A percentile compares a stretch with the other conserved stretches of the same genome.
Evolutionary conservation across 2,113 vertebrate genomes (phyloP).

Genomic region (Panthera leo): DNA sequence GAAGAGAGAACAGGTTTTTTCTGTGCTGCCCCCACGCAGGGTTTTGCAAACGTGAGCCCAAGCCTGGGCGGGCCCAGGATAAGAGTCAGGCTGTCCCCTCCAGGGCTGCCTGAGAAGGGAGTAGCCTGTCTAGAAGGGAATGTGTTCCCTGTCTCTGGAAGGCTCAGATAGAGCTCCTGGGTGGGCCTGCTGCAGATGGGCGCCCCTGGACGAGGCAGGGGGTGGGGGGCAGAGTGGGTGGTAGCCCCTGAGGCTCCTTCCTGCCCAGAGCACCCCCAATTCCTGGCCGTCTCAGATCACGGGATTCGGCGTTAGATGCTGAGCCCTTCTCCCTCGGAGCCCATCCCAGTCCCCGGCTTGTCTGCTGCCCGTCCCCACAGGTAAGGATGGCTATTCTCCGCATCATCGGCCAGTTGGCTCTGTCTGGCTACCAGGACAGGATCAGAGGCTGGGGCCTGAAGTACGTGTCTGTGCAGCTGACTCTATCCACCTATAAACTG

Average conservation of each 20-base stretch:
- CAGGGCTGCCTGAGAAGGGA: not conserved
- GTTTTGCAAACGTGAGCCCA: not conserved
- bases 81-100: no score
- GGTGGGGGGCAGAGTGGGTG: not conserved
- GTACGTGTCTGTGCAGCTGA: slow-evolving; percentile 73
- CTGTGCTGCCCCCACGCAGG: fast-evolving
- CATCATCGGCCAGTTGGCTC: slow-evolving; percentile 70
- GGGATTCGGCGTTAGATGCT: not conserved
- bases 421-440: slow-evolving; percentile 73
- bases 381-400: slow-evolving; percentile 73
- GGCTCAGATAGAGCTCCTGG: not conserved
- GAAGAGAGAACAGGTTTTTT: not conserved
- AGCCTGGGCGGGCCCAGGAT: not conserved
- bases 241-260: not conserved
- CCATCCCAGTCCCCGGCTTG: fast-evolving
- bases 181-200: fast-evolving
- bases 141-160: fast-evolving
- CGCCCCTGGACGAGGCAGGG: not conserved
- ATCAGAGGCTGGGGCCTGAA: slow-evolving; percentile 78
- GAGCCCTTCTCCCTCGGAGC: not conserved
- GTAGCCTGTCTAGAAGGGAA: fast-evolving
- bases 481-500: slow-evolving; percentile 75
- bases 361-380: not conserved
- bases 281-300: not conserved
- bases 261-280: not conserved